Evolutionary conservation across 2,888 invertebrate genomes (phyloP).

Genomic region (Zaprionus obscuricornis): DNA sequence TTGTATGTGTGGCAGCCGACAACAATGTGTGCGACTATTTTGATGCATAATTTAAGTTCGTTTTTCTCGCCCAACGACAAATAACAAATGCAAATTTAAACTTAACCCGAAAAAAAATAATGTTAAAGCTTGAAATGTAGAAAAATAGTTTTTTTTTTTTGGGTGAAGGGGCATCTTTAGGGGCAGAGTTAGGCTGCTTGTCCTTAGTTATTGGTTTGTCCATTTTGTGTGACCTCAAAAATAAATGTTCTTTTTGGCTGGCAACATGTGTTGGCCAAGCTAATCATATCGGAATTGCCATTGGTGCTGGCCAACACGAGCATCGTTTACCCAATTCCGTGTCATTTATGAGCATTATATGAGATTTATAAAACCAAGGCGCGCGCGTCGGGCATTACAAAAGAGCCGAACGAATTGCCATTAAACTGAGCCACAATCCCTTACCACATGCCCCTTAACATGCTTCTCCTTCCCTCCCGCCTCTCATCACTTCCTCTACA

Average conservation of each 20-base stretch:
- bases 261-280: conserved; percentile 42
- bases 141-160: conserved; percentile 5
- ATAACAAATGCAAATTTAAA: conserved; percentile 55
- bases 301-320: conserved; percentile 13
- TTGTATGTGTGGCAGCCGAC: no score
- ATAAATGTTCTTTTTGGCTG: conserved; percentile 45
- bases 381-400: conserved; percentile 10
- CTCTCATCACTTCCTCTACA: no score
- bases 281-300: conserved; percentile 47
- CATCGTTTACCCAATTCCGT: conserved; percentile 42
- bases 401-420: conserved; percentile 44
- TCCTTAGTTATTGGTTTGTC: conserved; percentile 66
- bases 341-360: conserved; percentile 58
- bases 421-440: conserved; percentile 11
- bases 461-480: no score
- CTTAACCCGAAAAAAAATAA: conserved; percentile 8
- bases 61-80: conserved; percentile 4
- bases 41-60: conserved; percentile 67
- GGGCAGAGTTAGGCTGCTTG: conserved; percentile 30
- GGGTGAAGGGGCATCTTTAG: not conserved
- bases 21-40: conserved; percentile 49
- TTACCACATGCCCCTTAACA: no score
- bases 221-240: conserved; percentile 33
- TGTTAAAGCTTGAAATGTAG: conserved; percentile 31
- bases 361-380: conserved; percentile 58